These are phyloP conservation scores for Lamprologus callipterus DNA, from an alignment of 2,113 vertebrate species.

Conservation along the genomic window DNA sequence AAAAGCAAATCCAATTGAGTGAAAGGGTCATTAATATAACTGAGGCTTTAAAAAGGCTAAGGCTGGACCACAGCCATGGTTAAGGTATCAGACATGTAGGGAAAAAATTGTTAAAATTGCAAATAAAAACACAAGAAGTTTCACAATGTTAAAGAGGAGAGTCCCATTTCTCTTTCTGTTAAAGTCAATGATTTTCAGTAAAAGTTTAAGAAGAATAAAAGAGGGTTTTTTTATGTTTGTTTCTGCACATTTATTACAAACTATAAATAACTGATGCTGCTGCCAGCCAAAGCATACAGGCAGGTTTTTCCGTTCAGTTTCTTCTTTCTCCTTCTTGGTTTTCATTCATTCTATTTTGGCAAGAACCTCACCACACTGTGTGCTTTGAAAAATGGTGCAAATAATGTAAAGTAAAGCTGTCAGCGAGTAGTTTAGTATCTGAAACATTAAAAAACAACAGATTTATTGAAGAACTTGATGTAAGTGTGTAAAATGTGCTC, in stretches of 20 bases:
- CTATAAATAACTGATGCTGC: background rate
- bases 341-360: background rate
- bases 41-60: background rate
- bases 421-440: background rate
- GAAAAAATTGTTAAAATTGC: background rate
- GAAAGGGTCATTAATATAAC: background rate
- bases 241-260: background rate
- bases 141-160: background rate
- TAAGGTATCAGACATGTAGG: background rate
- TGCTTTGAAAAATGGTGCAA: background rate
- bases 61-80: background rate
- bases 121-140: background rate
- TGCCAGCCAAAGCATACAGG: background rate
- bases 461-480: background rate
- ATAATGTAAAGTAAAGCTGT: background rate
- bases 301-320: background rate
- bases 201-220: background rate
- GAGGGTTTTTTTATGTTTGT: background rate
- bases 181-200: background rate
- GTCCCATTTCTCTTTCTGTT: background rate
- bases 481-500: background rate
- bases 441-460: background rate
- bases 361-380: background rate
- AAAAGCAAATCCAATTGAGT: background rate
- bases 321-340: background rate